Percentiles rank a stretch among this genome's conserved stretches.
Evolutionary conservation across 2,113 vertebrate species (phyloP).

Genomic region (Prolemur simus): DNA sequence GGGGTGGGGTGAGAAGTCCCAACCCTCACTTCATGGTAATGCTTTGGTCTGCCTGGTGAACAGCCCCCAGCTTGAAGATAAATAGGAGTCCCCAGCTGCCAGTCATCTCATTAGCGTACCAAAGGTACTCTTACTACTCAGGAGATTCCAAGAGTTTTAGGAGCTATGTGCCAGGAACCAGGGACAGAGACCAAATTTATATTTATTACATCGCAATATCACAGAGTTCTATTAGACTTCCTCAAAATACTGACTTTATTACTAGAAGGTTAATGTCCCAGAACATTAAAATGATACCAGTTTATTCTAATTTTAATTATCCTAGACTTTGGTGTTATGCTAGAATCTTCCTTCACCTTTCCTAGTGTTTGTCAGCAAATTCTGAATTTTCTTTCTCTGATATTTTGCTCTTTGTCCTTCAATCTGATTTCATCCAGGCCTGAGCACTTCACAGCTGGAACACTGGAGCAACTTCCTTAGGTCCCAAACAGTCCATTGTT

Average conservation of each 20-base stretch:
- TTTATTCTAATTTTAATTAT: not conserved
- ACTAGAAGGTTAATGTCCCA: not conserved
- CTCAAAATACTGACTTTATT: not conserved
- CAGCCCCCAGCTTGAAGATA: not conserved
- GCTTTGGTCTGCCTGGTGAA: not conserved
- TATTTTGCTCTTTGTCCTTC: not conserved
- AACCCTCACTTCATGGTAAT: not conserved
- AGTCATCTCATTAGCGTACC: not conserved
- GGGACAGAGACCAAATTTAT: not conserved
- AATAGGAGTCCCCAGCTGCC: not conserved
- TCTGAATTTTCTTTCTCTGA: not conserved
- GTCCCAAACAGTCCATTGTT: not conserved
- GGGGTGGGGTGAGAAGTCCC: not conserved
- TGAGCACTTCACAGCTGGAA: not conserved
- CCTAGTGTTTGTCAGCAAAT: not conserved
- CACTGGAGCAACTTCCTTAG: not conserved
- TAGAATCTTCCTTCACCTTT: not conserved
- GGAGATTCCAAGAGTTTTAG: not conserved
- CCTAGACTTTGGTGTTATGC: not conserved
- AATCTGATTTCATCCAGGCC: not conserved
- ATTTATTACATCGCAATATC: not conserved
- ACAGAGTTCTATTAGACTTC: not conserved
- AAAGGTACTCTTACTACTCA: not conserved
- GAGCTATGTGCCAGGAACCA: not conserved
- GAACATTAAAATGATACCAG: not conserved